These are phyloP conservation scores for Psittacula cyanocephala DNA, from an alignment of 2,113 vertebrate species.

Conservation along the genomic window DNA sequence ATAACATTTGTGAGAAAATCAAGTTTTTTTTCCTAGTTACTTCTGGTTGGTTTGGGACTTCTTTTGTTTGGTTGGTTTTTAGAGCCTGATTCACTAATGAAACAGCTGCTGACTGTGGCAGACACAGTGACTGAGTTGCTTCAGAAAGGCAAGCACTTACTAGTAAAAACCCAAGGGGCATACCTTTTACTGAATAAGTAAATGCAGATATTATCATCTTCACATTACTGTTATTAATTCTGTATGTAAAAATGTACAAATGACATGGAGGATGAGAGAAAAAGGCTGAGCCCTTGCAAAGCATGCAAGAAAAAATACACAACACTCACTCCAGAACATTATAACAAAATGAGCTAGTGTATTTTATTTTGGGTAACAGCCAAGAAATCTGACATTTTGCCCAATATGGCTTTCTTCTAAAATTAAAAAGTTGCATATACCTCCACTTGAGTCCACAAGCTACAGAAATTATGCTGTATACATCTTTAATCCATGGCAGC, in stretches of 20 bases:
- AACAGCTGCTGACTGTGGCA: neutral
- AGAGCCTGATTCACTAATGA: neutral
- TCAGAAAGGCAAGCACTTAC: neutral
- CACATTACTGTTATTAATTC: neutral
- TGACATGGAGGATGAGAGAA: neutral
- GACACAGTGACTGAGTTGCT: neutral
- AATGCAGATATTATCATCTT: neutral
- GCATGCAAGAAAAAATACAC: constrained; percentile 41
- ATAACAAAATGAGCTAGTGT: constrained; percentile 69
- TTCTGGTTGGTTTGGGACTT: neutral
- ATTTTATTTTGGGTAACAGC: constrained; percentile 71
- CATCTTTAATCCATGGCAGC: constrained; percentile 25
- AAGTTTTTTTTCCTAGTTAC: neutral
- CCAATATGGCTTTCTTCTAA: constrained; percentile 71
- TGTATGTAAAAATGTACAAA: neutral
- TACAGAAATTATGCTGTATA: constrained; percentile 46
- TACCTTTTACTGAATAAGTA: neutral
- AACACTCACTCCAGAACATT: constrained; percentile 53
- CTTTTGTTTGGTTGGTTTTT: neutral
- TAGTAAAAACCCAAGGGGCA: neutral
- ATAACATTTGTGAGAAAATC: neutral
- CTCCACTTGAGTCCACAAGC: constrained; percentile 46
- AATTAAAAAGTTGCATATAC: constrained; percentile 68
- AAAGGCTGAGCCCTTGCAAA: neutral
- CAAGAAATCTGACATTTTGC: constrained; percentile 70